A percentile compares a stretch with the other conserved stretches of the same genome.
phyloP scores from a whole-genome alignment of 2,797 vertebrate species.

The Lagorchestes hirsutus region DNA sequence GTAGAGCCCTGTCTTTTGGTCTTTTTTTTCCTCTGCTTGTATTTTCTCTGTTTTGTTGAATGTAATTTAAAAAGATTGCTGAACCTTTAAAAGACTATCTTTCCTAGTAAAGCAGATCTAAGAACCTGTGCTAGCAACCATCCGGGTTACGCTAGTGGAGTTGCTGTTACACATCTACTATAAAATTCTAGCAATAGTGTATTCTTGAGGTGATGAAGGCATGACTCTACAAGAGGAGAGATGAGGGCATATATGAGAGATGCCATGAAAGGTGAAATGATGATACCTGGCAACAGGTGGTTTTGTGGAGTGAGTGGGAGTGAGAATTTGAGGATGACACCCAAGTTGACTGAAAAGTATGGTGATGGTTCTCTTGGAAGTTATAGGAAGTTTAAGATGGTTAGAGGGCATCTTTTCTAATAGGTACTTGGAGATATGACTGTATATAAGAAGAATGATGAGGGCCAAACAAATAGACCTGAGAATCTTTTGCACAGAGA shows the following conservation, averaged over 20 bases:
- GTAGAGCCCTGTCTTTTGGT: too few species aligned
- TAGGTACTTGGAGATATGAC: not conserved
- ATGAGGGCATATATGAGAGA: not conserved
- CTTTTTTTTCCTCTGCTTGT: too few species aligned
- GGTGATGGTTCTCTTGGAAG: not conserved
- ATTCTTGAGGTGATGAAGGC: not conserved
- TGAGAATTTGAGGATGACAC: not conserved
- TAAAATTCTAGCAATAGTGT: not conserved
- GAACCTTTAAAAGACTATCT: too few species aligned
- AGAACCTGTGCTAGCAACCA: too few species aligned
- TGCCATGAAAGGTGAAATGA: not conserved
- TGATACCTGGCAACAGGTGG: not conserved
- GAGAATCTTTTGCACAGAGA: not conserved
- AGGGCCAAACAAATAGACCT: not conserved
- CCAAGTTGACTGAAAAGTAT: not conserved
- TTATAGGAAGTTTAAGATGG: not conserved
- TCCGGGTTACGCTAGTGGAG: too few species aligned
- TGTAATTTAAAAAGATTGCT: too few species aligned
- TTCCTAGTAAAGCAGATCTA: too few species aligned
- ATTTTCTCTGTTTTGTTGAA: too few species aligned
- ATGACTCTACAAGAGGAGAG: not conserved
- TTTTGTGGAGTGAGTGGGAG: not conserved
- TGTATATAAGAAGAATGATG: not conserved
- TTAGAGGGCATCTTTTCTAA: not conserved
- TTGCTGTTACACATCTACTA: too few species aligned